These are phyloP conservation scores for Podotricha telesiphe DNA, from an alignment of 2,888 invertebrate species.

Conservation along the genomic window DNA sequence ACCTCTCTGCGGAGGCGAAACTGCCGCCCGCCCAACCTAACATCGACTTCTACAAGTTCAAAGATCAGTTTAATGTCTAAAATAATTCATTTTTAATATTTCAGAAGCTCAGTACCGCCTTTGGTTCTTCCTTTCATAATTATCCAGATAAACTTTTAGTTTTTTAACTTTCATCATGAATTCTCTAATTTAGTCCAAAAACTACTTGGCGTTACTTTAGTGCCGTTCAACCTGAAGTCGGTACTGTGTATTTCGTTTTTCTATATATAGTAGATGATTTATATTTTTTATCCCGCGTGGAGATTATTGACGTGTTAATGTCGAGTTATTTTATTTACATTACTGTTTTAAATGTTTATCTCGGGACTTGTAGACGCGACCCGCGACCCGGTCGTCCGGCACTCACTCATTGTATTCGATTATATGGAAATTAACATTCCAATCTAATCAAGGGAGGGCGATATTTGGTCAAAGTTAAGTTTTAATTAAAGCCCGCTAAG, in stretches of 20 bases:
- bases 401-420: conserved; percentile 43
- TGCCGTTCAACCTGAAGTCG: conserved; percentile 13
- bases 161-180: conserved; percentile 7
- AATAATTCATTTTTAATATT: conserved; percentile 28
- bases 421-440: conserved; percentile 64
- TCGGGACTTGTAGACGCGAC: conserved; percentile 66
- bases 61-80: conserved; percentile 82
- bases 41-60: conserved; percentile 83
- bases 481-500: conserved; percentile 56
- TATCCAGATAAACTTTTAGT: not conserved
- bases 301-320: conserved; percentile 44
- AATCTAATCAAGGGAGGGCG: conserved; percentile 54
- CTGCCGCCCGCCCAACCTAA: conserved; percentile 56
- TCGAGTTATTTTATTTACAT: conserved; percentile 52
- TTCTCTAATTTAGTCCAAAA: not conserved
- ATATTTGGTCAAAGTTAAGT: conserved; percentile 49
- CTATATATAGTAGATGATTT: conserved; percentile 46
- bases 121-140: conserved; percentile 2
- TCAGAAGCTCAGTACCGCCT: conserved; percentile 24
- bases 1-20: conserved; percentile 70
- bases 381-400: conserved; percentile 39
- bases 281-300: conserved; percentile 46
- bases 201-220: not conserved
- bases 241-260: conserved; percentile 35
- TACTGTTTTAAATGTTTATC: conserved; percentile 56